phyloP scores from a whole-genome alignment of 2,888 invertebrate genomes.

The Lasioglossum morio region DNA sequence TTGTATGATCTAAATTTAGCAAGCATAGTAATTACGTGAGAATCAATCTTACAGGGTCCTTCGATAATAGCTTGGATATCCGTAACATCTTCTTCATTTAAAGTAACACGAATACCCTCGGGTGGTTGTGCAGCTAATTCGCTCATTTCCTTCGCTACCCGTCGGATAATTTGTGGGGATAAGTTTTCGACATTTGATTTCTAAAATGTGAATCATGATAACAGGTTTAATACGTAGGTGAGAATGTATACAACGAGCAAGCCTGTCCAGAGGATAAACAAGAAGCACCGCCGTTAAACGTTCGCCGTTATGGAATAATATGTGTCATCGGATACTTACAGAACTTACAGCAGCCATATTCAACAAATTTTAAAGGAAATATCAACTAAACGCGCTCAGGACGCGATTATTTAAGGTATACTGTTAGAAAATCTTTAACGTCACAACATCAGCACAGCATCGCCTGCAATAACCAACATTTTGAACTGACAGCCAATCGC shows the following conservation, averaged over 20 bases:
- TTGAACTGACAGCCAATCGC: conserved; percentile 81
- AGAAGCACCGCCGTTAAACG: conserved; percentile 42
- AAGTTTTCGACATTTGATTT: conserved; percentile 97
- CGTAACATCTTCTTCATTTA: conserved; percentile 97
- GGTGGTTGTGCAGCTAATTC: conserved; percentile 93
- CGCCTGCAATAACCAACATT: conserved; percentile 82
- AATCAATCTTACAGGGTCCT: conserved; percentile 89
- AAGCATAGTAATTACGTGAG: conserved; percentile 1
- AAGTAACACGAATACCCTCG: conserved; percentile 95
- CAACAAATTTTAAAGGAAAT: conserved; percentile 52
- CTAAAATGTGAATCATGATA: conserved; percentile 82
- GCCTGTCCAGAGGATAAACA: conserved; percentile 67
- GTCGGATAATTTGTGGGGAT: conserved; percentile 95
- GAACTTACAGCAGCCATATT: conserved; percentile 80
- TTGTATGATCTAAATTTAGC: conserved; percentile 10
- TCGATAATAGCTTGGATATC: conserved; percentile 97
- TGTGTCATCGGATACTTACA: conserved; percentile 71
- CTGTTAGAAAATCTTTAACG: conserved; percentile 79
- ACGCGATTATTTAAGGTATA: conserved; percentile 57
- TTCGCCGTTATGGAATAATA: conserved; percentile 30
- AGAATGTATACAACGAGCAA: conserved; percentile 24
- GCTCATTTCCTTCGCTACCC: conserved; percentile 95
- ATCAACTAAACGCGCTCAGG: conserved; percentile 53
- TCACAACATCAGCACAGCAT: conserved; percentile 80
- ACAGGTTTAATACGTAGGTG: background rate